Conservation (phyloP, 1,140 invertebrate genomes). For the Elymnias hypermnestra region DNA sequence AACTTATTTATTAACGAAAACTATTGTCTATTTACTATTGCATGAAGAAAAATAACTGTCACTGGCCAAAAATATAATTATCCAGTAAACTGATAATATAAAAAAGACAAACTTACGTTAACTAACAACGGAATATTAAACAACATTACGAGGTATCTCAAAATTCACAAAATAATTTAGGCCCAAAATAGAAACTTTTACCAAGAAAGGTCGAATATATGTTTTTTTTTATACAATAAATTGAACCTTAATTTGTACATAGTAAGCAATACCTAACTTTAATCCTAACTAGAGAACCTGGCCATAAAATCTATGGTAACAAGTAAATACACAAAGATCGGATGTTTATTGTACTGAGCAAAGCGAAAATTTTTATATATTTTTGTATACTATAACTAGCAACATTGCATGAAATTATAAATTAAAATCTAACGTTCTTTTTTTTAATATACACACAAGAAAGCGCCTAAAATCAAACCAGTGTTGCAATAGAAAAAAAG, state of each 20-base stretch:
- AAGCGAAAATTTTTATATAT: conserved; percentile 39
- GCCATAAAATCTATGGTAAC: conserved; percentile 71
- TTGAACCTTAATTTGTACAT: conserved; percentile 51
- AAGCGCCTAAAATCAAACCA: conserved; percentile 5
- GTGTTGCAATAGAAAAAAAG: conserved; percentile 19
- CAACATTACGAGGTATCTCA: conserved; percentile 38
- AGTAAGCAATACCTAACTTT: conserved; percentile 50
- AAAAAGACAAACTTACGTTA: conserved; percentile 26
- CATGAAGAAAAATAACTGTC: conserved; percentile 39
- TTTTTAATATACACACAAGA: conserved; percentile 8
- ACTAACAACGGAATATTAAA: conserved; percentile 27
- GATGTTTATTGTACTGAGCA: conserved; percentile 53
- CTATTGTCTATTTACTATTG: conserved; percentile 35
- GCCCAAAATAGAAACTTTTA: conserved; percentile 40
- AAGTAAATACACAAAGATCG: conserved; percentile 50
- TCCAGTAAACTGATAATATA: conserved; percentile 13
- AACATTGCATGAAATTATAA: conserved; percentile 22
- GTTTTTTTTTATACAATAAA: conserved; percentile 28
- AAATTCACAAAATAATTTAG: conserved; percentile 41
- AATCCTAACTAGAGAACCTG: conserved; percentile 63
- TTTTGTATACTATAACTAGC: conserved; percentile 28
- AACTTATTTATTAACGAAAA: conserved; percentile 48
- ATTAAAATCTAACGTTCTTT: conserved; percentile 3
- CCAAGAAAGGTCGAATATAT: conserved; percentile 24
- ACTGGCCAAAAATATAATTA: conserved; percentile 48